Conservation (phyloP, 2,888 invertebrate species). For the Polydrusus tereticollis region DNA sequence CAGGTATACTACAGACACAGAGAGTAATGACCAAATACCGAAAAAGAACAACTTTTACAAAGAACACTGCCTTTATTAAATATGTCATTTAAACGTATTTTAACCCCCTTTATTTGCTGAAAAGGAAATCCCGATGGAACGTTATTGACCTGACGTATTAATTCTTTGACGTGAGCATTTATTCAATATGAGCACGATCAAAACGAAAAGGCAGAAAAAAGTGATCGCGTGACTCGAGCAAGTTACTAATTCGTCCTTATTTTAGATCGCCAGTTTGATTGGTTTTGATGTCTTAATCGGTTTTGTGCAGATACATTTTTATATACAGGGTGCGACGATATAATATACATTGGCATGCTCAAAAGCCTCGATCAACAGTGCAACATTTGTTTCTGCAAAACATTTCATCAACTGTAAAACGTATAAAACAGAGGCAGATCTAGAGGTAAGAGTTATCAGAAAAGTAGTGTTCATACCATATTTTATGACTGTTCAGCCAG, state of each 20-base stretch:
- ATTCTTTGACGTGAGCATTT: slow-evolving; percentile 49
- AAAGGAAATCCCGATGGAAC: slow-evolving; percentile 39
- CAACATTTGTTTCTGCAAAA: too few species aligned
- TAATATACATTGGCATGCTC: too few species aligned
- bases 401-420: too few species aligned
- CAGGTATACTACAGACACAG: too few species aligned
- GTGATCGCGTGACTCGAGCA: slow-evolving; percentile 45
- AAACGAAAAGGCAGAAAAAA: slow-evolving; percentile 38
- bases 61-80: slow-evolving; percentile 15
- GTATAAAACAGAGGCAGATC: too few species aligned
- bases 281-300: slow-evolving; percentile 49
- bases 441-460: too few species aligned
- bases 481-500: too few species aligned
- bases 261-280: slow-evolving; percentile 47
- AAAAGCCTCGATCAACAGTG: too few species aligned
- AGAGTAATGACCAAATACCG: too few species aligned
- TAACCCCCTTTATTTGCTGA: slow-evolving; percentile 31
- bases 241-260: slow-evolving; percentile 49
- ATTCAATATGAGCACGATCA: slow-evolving; percentile 46
- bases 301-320: slow-evolving; percentile 36
- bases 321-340: neutral
- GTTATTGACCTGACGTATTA: slow-evolving; percentile 50
- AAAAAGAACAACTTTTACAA: too few species aligned
- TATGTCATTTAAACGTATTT: slow-evolving; percentile 24
- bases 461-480: too few species aligned